Conservation (phyloP, 2,888 invertebrate genomes). For the Hipparchia semele region DNA sequence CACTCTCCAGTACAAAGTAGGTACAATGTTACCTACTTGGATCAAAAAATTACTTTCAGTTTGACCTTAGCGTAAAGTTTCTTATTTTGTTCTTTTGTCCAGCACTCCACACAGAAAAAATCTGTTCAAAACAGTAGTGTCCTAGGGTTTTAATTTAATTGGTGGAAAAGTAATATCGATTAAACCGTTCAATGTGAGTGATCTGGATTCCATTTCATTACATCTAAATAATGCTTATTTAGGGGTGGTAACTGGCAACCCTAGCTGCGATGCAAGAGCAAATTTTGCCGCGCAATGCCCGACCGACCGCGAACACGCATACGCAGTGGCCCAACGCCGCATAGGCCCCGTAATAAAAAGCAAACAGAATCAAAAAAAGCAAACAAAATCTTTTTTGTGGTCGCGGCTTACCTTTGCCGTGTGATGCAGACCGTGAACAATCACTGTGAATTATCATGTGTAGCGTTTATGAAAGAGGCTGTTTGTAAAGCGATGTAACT, state of each 20-base stretch:
- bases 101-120: no score
- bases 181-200: neutral
- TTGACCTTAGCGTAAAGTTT: no score
- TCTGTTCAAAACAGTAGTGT: no score
- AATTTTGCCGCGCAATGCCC: conserved; percentile 60
- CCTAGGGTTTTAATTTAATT: no score
- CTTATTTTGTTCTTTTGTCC: no score
- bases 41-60: no score
- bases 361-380: conserved; percentile 54
- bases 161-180: neutral
- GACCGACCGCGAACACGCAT: conserved; percentile 63
- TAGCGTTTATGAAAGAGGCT: conserved; percentile 73
- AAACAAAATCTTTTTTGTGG: conserved; percentile 76
- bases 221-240: neutral
- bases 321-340: conserved; percentile 64
- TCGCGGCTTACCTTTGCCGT: conserved; percentile 76
- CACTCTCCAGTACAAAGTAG: no score
- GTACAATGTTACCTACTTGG: no score
- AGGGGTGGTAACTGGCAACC: neutral
- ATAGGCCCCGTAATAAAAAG: conserved; percentile 67
- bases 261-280: conserved; percentile 55
- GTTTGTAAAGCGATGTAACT: conserved; percentile 67
- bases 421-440: conserved; percentile 80
- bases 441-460: conserved; percentile 77
- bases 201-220: neutral